Evolutionary conservation across 2,888 invertebrate genomes (phyloP).

Genomic region (Colletes collaris): DNA sequence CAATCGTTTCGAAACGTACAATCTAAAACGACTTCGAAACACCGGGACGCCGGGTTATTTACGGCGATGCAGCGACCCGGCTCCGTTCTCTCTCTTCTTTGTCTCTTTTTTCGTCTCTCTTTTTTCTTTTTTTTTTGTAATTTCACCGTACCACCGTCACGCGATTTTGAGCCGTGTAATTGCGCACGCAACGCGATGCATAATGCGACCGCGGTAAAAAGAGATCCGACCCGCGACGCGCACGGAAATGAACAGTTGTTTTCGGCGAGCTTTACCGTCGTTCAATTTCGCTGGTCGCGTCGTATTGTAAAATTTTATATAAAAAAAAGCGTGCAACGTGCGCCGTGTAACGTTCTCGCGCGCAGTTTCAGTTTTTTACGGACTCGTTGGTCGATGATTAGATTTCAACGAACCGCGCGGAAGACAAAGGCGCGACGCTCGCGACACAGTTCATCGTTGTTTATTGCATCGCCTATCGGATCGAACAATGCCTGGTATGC

Average conservation of each 20-base stretch:
- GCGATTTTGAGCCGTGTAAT: conserved; percentile 45
- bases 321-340: not conserved
- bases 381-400: no score
- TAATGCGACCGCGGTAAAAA: conserved; percentile 24
- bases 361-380: no score
- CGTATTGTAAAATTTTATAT: not conserved
- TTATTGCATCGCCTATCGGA: conserved; percentile 11
- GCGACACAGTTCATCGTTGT: conserved; percentile 11
- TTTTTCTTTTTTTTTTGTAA: conserved; percentile 12
- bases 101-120: not conserved
- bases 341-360: no score
- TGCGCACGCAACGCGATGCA: conserved; percentile 44
- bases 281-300: conserved; percentile 18
- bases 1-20: conserved; percentile 53
- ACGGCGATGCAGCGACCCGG: conserved; percentile 24
- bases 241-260: conserved; percentile 27
- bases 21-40: conserved; percentile 63
- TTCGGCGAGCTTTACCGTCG: conserved; percentile 13
- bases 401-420: not conserved
- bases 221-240: conserved; percentile 24
- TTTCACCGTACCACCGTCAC: conserved; percentile 38
- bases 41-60: conserved; percentile 40
- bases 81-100: not conserved
- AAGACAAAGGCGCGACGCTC: conserved; percentile 9
- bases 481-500: conserved; percentile 14